These are phyloP conservation scores for Azorinus chamasolen DNA, from an alignment of 2,888 invertebrate genomes.

Conservation along the genomic window DNA sequence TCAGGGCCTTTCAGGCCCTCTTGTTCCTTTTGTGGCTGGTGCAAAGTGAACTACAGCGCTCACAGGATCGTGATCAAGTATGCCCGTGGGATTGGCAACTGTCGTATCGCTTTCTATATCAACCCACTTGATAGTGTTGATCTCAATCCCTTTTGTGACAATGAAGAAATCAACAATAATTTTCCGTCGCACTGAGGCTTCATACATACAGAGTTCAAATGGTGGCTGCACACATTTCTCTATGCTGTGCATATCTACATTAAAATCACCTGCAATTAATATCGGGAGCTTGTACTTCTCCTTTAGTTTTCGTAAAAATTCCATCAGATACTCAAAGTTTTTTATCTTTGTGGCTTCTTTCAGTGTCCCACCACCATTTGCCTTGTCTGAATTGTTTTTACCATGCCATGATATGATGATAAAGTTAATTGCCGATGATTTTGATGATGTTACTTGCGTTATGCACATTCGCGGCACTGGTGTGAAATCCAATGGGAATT, in stretches of 20 bases:
- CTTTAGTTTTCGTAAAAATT: slow-evolving; percentile 34
- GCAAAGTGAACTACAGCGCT: background rate
- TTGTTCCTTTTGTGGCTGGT: too few relatives aligned
- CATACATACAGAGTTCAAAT: slow-evolving; percentile 42
- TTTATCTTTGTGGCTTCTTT: slow-evolving; percentile 9
- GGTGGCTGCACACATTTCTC: slow-evolving; percentile 17
- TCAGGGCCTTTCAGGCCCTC: too few relatives aligned
- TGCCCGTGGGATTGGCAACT: slow-evolving; percentile 9
- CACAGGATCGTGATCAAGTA: slow-evolving; percentile 48
- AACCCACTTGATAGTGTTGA: slow-evolving; percentile 13
- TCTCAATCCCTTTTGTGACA: slow-evolving; percentile 23
- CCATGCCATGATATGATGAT: slow-evolving; percentile 59
- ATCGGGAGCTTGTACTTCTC: slow-evolving; percentile 39
- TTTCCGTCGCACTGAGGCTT: slow-evolving; percentile 35
- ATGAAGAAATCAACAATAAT: slow-evolving; percentile 47
- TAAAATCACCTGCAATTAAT: slow-evolving; percentile 49
- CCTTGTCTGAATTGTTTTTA: slow-evolving; percentile 10
- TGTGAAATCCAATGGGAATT: slow-evolving; percentile 39
- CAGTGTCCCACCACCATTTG: slow-evolving; percentile 12
- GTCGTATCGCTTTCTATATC: slow-evolving; percentile 16
- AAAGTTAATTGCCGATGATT: slow-evolving; percentile 22
- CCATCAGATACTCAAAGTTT: slow-evolving; percentile 45
- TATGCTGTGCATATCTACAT: slow-evolving; percentile 28
- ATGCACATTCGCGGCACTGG: slow-evolving; percentile 43
- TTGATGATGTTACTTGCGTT: slow-evolving; percentile 1